These are phyloP conservation scores for Globia sparganii DNA, from an alignment of 2,888 invertebrate species.

Conservation along the genomic window DNA sequence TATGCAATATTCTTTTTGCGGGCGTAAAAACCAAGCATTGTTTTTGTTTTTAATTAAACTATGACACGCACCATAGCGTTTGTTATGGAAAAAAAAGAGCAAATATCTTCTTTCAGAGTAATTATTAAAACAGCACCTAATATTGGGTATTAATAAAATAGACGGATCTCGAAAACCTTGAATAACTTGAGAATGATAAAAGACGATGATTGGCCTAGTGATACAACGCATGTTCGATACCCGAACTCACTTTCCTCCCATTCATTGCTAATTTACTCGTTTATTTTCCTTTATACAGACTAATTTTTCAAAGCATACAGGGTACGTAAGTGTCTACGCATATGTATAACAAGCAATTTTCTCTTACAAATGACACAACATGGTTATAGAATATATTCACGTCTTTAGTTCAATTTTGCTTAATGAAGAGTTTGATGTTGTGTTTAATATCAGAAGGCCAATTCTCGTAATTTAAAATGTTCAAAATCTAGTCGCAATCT, in stretches of 20 bases:
- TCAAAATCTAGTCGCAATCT: too few species aligned
- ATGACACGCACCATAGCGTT: too few species aligned
- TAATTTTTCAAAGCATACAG: not conserved
- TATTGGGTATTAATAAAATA: not conserved
- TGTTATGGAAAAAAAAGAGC: not conserved
- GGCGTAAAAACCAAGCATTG: not conserved
- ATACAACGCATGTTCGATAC: not conserved
- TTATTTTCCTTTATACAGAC: not conserved
- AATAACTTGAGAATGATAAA: not conserved
- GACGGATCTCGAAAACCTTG: not conserved
- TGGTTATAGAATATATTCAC: not conserved
- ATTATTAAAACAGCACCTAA: not conserved
- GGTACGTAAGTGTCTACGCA: not conserved
- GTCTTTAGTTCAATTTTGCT: too few species aligned
- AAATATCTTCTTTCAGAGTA: not conserved
- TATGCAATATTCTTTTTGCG: not conserved
- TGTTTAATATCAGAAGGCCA: too few species aligned
- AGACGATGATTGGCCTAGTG: not conserved
- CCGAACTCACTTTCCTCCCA: not conserved
- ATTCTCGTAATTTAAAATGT: too few species aligned
- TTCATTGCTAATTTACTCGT: conserved; percentile 20
- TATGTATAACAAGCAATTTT: conserved; percentile 9
- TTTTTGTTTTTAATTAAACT: too few species aligned
- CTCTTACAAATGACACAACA: not conserved
- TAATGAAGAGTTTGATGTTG: too few species aligned